These are phyloP conservation scores for Ectropis crepuscularia DNA, from an alignment of 2,888 invertebrate species.

Conservation along the genomic window DNA sequence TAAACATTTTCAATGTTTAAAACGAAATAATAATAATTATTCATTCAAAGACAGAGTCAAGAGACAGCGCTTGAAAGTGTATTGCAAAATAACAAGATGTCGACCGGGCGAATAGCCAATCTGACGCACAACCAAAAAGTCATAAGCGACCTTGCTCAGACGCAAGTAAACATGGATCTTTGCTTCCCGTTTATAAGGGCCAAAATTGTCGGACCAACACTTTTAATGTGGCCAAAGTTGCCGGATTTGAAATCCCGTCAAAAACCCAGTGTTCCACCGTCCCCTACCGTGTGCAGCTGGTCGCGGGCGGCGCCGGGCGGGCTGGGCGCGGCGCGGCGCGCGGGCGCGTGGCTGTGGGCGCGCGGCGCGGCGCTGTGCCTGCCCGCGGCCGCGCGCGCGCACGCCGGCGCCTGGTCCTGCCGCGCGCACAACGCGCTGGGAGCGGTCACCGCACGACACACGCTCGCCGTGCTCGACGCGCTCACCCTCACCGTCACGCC, in stretches of 20 bases:
- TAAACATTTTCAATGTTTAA: no score
- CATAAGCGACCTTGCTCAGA: no score
- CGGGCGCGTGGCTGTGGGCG: slow-evolving; percentile 86
- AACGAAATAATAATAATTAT: no score
- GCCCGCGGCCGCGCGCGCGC: slow-evolving; percentile 86
- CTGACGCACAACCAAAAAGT: no score
- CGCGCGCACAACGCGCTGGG: slow-evolving; percentile 88
- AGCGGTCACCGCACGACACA: slow-evolving; percentile 86
- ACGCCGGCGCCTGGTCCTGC: slow-evolving; percentile 88
- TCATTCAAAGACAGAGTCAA: no score
- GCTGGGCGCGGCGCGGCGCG: slow-evolving; percentile 41
- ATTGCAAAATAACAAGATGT: no score
- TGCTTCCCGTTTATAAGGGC: neutral
- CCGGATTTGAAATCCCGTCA: neutral
- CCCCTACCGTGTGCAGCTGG: slow-evolving; percentile 58
- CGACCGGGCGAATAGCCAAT: no score
- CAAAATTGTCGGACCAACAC: neutral
- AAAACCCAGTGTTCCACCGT: slow-evolving; percentile 75
- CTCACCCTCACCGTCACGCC: slow-evolving; percentile 86
- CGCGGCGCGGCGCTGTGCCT: slow-evolving; percentile 89
- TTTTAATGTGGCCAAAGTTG: neutral
- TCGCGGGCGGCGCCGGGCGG: slow-evolving; percentile 78
- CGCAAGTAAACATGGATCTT: no score
- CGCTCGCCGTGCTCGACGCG: slow-evolving; percentile 85
- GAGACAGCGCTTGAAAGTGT: no score